Conservation (phyloP, 2,888 invertebrate species). For the Aporophyla lueneburgensis region DNA sequence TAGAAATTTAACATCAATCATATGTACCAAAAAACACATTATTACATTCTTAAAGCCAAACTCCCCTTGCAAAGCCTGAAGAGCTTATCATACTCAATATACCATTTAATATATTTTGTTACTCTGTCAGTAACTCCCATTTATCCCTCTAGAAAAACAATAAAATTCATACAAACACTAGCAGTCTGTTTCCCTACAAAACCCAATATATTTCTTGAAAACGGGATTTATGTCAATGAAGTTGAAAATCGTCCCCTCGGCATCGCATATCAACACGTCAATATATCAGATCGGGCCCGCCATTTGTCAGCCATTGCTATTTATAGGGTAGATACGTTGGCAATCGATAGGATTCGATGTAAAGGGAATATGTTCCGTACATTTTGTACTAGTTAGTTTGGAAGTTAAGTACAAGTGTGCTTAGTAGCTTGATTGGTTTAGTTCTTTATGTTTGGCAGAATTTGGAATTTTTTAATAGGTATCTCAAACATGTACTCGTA, state of each 20-base stretch:
- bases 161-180: constrained; percentile 65
- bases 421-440: constrained; percentile 13
- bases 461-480: not conserved
- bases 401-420: constrained; percentile 14
- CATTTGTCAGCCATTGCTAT: constrained; percentile 80
- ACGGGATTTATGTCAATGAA: constrained; percentile 76
- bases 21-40: constrained; percentile 7
- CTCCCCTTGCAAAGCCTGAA: constrained; percentile 16
- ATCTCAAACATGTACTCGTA: not conserved
- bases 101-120: constrained; percentile 57
- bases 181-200: constrained; percentile 68
- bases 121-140: constrained; percentile 42
- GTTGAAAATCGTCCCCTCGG: constrained; percentile 74
- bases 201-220: constrained; percentile 74
- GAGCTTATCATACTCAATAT: constrained; percentile 56
- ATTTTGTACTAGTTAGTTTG: constrained; percentile 48
- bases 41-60: constrained; percentile 10
- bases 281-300: constrained; percentile 79
- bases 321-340: constrained; percentile 74
- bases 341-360: constrained; percentile 64
- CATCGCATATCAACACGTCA: constrained; percentile 80
- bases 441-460: not conserved
- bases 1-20: not conserved
- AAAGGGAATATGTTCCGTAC: constrained; percentile 55
- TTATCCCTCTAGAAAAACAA: constrained; percentile 67